Evolutionary conservation across 2,888 invertebrate genomes (phyloP), one percentile per base, ranked within the genome.

Genomic region (Netelia virgata): DNA sequence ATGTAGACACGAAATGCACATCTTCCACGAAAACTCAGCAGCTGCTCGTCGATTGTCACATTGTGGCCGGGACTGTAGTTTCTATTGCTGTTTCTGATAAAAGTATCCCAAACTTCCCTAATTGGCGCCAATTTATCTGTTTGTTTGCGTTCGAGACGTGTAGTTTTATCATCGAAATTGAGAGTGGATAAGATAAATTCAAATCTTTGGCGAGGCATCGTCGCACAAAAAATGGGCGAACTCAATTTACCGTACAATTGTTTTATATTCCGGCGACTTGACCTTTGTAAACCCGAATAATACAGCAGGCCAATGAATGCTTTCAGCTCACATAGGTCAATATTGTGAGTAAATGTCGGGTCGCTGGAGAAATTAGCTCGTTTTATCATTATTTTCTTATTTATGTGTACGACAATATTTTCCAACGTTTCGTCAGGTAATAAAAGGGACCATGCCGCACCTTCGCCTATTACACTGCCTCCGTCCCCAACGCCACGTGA

Each of bases 1-100:
- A 89, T 87, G 68, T 89, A 90, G 78, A 91, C 85, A 14, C 86
- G 64, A 70, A 90, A 90, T 18, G 63, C 20, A 70, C 88, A 90
- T 23, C 87, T 64, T 9, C 88, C 88, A 20, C 88, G 76, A 73
- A 87, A 88, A n/a, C 86, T 84, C 9, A 63, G 47, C 47, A 73
- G 59, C 72, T 59, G 72, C 41, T 57, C 70, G 55, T 70, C 70
- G 41, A 70, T 70, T 70, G 36, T 57, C 18, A 70, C 18, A 41
- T 70, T 70, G n/a, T 57, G 2, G 8, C 41, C 70, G 57, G 57
- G 70, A 70, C 57, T 6, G 70, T 18, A 70, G 57, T 57, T 70
- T 41, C 3, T 6, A 57, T 57, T 70, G 57, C 57, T 70, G 18
- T 70, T 70, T n/a, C 57, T 16, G 18, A 70, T 57, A 36, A 55